These are phyloP conservation scores for Conopomorpha cramerella DNA, from an alignment of 1,140 invertebrate genomes.

Conservation along the genomic window DNA sequence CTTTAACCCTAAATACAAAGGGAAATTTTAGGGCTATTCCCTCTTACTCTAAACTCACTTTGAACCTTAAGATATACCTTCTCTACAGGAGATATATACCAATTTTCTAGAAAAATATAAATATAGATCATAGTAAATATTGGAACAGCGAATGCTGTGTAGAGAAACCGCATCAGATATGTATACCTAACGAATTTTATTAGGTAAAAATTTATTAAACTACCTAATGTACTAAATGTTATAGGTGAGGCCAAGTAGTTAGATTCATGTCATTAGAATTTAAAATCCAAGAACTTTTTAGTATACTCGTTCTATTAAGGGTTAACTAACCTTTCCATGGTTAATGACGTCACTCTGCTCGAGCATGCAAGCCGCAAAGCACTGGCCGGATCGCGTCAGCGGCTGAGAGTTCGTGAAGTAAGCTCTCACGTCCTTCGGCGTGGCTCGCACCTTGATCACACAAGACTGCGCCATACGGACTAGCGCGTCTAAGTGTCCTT, in stretches of 20 bases:
- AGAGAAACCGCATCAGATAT: no score
- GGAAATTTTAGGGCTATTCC: no score
- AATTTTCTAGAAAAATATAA: no score
- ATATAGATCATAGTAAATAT: no score
- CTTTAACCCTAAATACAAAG: no score
- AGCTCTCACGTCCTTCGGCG: conserved; percentile 40
- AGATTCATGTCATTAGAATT: not conserved
- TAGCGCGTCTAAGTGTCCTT: conserved; percentile 44
- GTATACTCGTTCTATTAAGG: not conserved
- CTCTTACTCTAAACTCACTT: no score
- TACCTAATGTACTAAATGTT: no score
- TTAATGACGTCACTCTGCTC: conserved; percentile 48
- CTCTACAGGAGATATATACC: no score
- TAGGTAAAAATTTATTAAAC: no score
- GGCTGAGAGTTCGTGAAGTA: conserved; percentile 47
- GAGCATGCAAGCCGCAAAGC: conserved; percentile 44
- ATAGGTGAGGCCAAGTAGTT: not conserved
- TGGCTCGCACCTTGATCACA: conserved; percentile 39
- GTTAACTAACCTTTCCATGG: conserved; percentile 34
- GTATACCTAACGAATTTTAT: no score
- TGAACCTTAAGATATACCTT: no score
- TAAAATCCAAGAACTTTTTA: not conserved
- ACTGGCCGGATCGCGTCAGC: conserved; percentile 36
- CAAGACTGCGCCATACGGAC: conserved; percentile 45
- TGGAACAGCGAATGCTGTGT: no score